Evolutionary conservation across 1,140 invertebrate species (phyloP), one percentile per base, ranked within the genome.

Genomic region (Chymomyza costata): DNA sequence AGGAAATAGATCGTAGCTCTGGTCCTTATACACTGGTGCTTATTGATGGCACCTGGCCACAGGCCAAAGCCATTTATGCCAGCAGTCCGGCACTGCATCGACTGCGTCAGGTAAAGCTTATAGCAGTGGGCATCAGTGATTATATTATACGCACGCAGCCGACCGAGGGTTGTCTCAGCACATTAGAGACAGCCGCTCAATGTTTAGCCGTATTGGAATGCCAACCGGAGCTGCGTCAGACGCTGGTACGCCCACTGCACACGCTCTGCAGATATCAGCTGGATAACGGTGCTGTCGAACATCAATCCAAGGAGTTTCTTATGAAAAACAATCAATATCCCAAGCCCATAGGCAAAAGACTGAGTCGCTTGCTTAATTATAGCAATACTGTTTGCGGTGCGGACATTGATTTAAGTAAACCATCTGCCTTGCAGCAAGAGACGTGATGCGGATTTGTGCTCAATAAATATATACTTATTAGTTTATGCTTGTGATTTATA

Each of bases 141-240:
- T 98, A 97, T 85, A 93, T 96, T 43, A 96, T 98, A 61, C 89
- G 96, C 61, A 97, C 95, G 3, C 96, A 98, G 83, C 96, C 96
- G 3, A 94, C 93, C 16, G 94, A 97, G 85, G 92, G 92, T 18
- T 96, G 95, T 78, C 87, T 98, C 8, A 97, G 95, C 32, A 97
- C 96, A 0, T 86, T 98, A 18, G 96, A 98, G 88, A 94, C 94
- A 15, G 95, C 93, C 2, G 94, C 95, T 1, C 88, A 94, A 83
- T 93, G 94, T 8, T 87, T 97, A 44, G 60, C 92, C 2, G 89
- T 92, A 60, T 83, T 97, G 48, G 95, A 97, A 87, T 83, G 88
- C 17, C 87, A 92, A 81, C 85, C 88, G 18, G 87, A 88, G 49
- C 89, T 94, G 66, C 89, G 87, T 64, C 86, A 92, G 70, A 86